Evolutionary conservation across 2,888 invertebrate species (phyloP).

Genomic region (Andrena marginata): DNA sequence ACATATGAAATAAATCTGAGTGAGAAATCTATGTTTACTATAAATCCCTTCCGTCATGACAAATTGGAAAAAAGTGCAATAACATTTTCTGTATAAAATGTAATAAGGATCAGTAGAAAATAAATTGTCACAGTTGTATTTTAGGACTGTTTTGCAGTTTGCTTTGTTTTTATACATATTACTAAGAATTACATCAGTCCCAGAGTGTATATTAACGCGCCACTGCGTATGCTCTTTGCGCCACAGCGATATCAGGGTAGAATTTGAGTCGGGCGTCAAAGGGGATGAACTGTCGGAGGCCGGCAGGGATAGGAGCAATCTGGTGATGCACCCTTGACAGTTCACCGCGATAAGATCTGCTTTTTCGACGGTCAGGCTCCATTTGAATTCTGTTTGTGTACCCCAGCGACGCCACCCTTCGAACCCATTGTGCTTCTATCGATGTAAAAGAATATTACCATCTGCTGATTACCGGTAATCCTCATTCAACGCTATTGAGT

Average conservation of each 20-base stretch:
- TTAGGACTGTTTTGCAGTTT: not conserved
- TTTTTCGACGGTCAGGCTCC: constrained; percentile 74
- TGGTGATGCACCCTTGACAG: constrained; percentile 78
- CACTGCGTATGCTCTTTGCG: constrained; percentile 45
- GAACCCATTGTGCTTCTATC: constrained; percentile 74
- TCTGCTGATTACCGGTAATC: constrained; percentile 82
- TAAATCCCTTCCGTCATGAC: too few species aligned
- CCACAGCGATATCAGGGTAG: constrained; percentile 54
- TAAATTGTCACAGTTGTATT: not conserved
- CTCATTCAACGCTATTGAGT: constrained; percentile 76
- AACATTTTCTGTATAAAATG: not conserved
- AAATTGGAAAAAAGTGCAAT: not conserved
- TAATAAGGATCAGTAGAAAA: not conserved
- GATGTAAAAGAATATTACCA: constrained; percentile 78
- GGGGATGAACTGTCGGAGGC: constrained; percentile 63
- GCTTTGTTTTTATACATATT: not conserved
- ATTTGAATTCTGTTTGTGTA: constrained; percentile 80
- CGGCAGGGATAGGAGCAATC: constrained; percentile 81
- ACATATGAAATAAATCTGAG: too few species aligned
- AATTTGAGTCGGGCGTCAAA: constrained; percentile 64
- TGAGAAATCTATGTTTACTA: too few species aligned
- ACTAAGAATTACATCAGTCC: constrained; percentile 1
- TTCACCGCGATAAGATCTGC: constrained; percentile 79
- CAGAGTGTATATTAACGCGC: constrained; percentile 29
- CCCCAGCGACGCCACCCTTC: constrained; percentile 68